phyloP scores from a whole-genome alignment of 2,888 invertebrate species.

The Brachyptera risi region DNA sequence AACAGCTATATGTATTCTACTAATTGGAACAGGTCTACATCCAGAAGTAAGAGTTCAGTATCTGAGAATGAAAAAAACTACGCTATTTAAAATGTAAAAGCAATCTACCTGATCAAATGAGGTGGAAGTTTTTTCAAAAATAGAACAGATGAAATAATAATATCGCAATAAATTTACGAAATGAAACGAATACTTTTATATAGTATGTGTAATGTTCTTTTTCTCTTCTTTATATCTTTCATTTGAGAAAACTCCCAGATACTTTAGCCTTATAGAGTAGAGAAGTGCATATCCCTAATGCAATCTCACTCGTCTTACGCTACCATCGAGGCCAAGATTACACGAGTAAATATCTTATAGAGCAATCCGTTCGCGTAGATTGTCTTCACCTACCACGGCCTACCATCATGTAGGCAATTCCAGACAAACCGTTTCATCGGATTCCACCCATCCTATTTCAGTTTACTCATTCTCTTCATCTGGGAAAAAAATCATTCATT shows the following conservation, averaged over 20 bases:
- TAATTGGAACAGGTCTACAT: no score
- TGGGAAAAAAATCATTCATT: no score
- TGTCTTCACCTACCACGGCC: no score
- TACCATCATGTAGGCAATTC: no score
- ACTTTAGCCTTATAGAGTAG: neutral
- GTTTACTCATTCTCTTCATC: no score
- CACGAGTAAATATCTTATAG: constrained; percentile 22
- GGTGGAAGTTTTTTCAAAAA: neutral
- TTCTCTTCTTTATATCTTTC: neutral
- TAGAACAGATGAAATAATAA: constrained; percentile 7
- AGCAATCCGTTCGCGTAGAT: constrained; percentile 19
- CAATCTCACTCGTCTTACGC: neutral
- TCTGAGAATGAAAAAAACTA: no score
- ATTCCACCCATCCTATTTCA: neutral
- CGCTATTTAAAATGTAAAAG: no score
- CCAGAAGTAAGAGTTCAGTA: no score
- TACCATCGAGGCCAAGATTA: constrained; percentile 13
- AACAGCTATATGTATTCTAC: no score
- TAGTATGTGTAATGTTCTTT: neutral
- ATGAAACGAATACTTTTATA: constrained; percentile 8
- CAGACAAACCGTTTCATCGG: neutral
- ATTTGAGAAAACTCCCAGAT: neutral
- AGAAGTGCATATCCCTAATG: no score
- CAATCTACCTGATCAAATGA: neutral
- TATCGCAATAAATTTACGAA: neutral